Evolutionary conservation across 2,797 vertebrate species (phyloP).

Genomic region (Danio jaintianensis): DNA sequence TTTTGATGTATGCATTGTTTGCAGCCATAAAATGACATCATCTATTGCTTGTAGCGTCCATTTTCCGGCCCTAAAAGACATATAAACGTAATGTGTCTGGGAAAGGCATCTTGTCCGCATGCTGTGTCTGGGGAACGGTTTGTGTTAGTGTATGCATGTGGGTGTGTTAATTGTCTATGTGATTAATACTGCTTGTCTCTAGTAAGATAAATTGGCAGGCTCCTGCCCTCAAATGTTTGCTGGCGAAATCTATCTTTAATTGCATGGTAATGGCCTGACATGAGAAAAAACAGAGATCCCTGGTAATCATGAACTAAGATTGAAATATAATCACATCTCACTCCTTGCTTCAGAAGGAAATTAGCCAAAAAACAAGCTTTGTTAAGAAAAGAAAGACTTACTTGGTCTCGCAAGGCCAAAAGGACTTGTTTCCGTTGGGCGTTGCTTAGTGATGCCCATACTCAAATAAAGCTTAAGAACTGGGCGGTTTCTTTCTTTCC

Average conservation of each 20-base stretch:
- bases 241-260: constrained; percentile 72
- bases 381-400: constrained; percentile 37
- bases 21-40: constrained; percentile 1
- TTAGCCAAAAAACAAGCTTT: constrained; percentile 41
- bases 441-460: constrained; percentile 43
- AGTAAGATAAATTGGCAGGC: constrained; percentile 72
- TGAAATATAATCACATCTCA: constrained; percentile 50
- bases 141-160: constrained; percentile 38
- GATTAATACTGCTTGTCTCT: constrained; percentile 73
- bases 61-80: constrained; percentile 31
- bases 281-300: constrained; percentile 60
- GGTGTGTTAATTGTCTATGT: constrained; percentile 61
- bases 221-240: constrained; percentile 59
- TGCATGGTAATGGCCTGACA: constrained; percentile 68
- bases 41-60: background rate
- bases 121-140: constrained; percentile 39
- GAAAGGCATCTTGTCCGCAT: constrained; percentile 48
- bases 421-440: constrained; percentile 40
- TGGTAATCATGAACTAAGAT: constrained; percentile 57
- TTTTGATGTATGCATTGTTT: background rate
- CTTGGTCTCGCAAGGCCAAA: constrained; percentile 24
- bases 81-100: constrained; percentile 49
- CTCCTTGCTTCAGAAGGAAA: constrained; percentile 42
- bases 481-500: constrained; percentile 33
- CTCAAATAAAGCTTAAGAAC: constrained; percentile 30